Evolutionary conservation across 2,888 invertebrate genomes (phyloP), one percentile per base, ranked within the genome.

Genomic region (Apocheima hispidaria): DNA sequence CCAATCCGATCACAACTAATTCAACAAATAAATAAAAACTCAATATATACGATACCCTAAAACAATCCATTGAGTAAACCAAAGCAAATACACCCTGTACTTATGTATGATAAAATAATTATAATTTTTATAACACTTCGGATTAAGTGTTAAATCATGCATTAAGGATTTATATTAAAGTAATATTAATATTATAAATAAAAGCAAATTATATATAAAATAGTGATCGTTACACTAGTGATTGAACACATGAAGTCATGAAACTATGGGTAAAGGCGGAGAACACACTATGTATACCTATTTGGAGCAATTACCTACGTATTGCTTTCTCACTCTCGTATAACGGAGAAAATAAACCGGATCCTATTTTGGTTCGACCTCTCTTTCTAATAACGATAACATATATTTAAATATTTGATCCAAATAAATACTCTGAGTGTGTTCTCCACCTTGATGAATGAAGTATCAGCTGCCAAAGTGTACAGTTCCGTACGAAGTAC

Each of bases 381-480:
- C n/a, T n/a, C n/a, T n/a, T n/a, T n/a, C n/a, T n/a, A n/a, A n/a
- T n/a, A n/a, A n/a, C n/a, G n/a, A n/a, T n/a, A n/a, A n/a, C n/a
- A n/a, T n/a, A n/a, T n/a, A n/a, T n/a, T n/a, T n/a, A n/a, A n/a
- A n/a, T n/a, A n/a, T n/a, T n/a, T n/a, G n/a, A n/a, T n/a, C n/a
- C n/a, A n/a, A n/a, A n/a, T n/a, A n/a, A n/a, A n/a, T n/a, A n/a
- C n/a, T n/a, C n/a, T n/a, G n/a, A n/a, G n/a, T n/a, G n/a, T n/a
- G n/a, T n/a, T n/a, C n/a, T n/a, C n/a, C n/a, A n/a, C n/a, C n/a
- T n/a, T n/a, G n/a, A n/a, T n/a, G n/a, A n/a, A n/a, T 14, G 9
- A 56, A 53, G 55, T 60, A 64, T 53, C 60, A 64, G 14, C 16
- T 28, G 49, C 53, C 57, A 57, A 60, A 60, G 59, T 33, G 18